Base-by-base conservation (phyloP, 2,797 vertebrate genomes). In the Hybognathus amarus region DNA sequence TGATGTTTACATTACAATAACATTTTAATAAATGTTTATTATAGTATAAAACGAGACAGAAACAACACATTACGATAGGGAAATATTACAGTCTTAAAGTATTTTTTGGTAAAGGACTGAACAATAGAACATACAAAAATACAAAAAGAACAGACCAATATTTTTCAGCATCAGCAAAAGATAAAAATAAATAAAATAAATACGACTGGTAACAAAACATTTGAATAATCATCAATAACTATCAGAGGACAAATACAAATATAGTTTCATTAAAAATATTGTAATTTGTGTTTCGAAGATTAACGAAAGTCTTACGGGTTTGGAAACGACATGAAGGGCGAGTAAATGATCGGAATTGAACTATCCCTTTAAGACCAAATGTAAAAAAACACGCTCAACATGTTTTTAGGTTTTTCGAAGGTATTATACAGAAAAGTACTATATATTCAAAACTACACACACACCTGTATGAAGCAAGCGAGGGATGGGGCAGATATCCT, bases 401-500 rank as follows among this genome's bases (percentile, higher is more conserved):
- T 11, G n/a, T 59, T n/a, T n/a, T 56, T 4, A 13, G n/a, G 11
- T 45, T 70, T 45, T 47, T 71, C 15, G 0, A 47, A 47, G 2
- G 17, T 20, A 9, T 71, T 6, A 71, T 50, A 71, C 12, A 33
- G 45, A 18, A 33, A 22, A 10, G 17, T 30, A 63, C 13, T 30
- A 63, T 30, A 20, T 13, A 54, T 73, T 22, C 3, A 2, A 38
- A 77, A 24, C 15, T 0, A 17, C 36, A 24, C 15, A 64, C 79
- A 18, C 64, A 88, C 87, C 86, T 88, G 84, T 87, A 88, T 54
- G 87, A 84, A 5, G 85, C 84, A 3, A 82, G 79, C 7, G 59
- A 67, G 5, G 56, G 73, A n/a, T 85, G 83, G n/a, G 79, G 84
- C 83, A 96, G 90, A 88, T 96, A 96, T 91, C 96, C 95, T 83